Evolutionary conservation across 2,797 vertebrate genomes (phyloP).

Genomic region (Crax fasciolata): DNA sequence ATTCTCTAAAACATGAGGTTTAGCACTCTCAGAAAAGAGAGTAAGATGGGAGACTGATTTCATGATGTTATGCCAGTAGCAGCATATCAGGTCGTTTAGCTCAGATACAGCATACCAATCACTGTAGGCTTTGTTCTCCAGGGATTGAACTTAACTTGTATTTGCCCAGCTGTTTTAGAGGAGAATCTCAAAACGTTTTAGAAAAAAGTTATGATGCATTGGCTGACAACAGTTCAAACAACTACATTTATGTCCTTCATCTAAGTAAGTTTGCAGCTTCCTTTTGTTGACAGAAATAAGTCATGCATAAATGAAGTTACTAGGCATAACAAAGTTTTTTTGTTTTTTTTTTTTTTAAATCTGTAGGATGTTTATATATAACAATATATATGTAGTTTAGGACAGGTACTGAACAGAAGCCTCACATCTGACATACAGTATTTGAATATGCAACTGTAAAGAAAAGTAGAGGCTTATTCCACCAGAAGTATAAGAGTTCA

Average conservation of each 20-base stretch:
- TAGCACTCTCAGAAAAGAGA: not conserved
- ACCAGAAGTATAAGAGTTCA: not conserved
- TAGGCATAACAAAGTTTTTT: not conserved
- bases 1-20: not conserved
- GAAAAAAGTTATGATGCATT: not conserved
- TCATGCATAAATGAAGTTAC: not conserved
- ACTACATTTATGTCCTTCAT: not conserved
- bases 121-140: not conserved
- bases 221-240: not conserved
- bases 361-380: too few relatives aligned
- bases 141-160: not conserved
- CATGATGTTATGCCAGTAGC: not conserved
- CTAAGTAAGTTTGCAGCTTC: not conserved
- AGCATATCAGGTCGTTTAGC: not conserved
- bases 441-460: conserved; percentile 40
- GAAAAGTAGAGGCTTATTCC: not conserved
- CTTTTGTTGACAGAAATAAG: conserved; percentile 16
- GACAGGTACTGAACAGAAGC: not conserved
- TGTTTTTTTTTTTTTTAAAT: too few relatives aligned
- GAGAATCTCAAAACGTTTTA: not conserved
- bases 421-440: conserved; percentile 20
- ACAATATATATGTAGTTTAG: not conserved
- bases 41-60: not conserved
- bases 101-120: not conserved
- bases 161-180: not conserved